phyloP scores from a whole-genome alignment of 1,140 invertebrate genomes.

The Monochamus saltuarius region DNA sequence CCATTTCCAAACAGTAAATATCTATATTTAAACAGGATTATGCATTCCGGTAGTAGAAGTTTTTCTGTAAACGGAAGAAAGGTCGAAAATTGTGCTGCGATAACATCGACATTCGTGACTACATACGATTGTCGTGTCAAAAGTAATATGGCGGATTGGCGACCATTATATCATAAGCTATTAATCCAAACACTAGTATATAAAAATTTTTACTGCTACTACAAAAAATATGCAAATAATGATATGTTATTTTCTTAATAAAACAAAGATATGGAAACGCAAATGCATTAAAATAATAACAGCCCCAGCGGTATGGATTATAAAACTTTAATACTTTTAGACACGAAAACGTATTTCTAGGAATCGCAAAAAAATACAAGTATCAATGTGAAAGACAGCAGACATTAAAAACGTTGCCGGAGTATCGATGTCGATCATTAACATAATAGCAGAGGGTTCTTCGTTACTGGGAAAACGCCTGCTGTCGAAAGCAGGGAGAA shows the following conservation, averaged over 20 bases:
- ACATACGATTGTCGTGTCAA: slow-evolving; percentile 29
- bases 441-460: too few relatives aligned
- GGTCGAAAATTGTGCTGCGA: slow-evolving; percentile 17
- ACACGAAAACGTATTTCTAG: background rate
- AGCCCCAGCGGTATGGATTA: background rate
- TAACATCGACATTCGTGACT: slow-evolving; percentile 33
- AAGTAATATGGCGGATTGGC: slow-evolving; percentile 31
- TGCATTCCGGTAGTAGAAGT: too few relatives aligned
- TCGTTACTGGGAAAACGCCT: too few relatives aligned
- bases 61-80: background rate
- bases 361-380: too few relatives aligned
- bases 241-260: background rate
- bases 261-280: slow-evolving; percentile 1
- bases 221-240: slow-evolving; percentile 11
- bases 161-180: slow-evolving; percentile 22
- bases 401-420: too few relatives aligned
- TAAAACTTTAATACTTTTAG: slow-evolving; percentile 4
- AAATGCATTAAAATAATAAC: slow-evolving; percentile 11
- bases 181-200: too few relatives aligned
- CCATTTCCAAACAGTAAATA: background rate
- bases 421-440: too few relatives aligned
- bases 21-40: too few relatives aligned
- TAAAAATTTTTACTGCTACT: background rate
- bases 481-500: too few relatives aligned
- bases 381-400: too few relatives aligned